Percentiles rank a stretch among this genome's conserved stretches.
phyloP scores from a whole-genome alignment of 2,888 invertebrate genomes.

The Baronia brevicornis region DNA sequence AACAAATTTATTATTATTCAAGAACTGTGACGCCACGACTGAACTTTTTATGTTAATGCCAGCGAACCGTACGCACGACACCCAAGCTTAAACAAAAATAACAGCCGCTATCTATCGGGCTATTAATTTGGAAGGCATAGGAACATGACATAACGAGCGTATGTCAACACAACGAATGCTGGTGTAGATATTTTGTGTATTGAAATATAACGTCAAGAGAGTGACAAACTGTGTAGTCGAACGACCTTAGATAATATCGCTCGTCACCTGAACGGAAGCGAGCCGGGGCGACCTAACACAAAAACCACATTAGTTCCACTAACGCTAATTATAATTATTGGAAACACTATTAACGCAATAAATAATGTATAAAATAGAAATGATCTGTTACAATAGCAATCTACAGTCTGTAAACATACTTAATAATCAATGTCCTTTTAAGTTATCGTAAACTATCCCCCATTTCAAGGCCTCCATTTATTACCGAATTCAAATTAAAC shows the following conservation, averaged over 20 bases:
- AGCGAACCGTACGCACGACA: constrained; percentile 34
- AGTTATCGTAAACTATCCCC: no score
- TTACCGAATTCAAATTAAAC: no score
- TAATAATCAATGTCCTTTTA: not conserved
- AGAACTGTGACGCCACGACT: constrained; percentile 26
- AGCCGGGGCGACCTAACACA: constrained; percentile 45
- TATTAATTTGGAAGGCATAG: constrained; percentile 41
- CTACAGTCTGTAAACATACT: not conserved
- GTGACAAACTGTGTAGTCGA: constrained; percentile 50
- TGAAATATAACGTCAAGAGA: constrained; percentile 30
- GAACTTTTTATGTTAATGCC: constrained; percentile 38
- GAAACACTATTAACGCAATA: constrained; percentile 20
- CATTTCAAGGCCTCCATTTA: no score
- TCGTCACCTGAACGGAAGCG: constrained; percentile 71
- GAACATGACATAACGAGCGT: constrained; percentile 28
- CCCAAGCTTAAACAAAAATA: constrained; percentile 34
- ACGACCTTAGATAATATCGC: constrained; percentile 48
- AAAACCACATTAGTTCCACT: constrained; percentile 63
- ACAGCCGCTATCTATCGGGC: constrained; percentile 35
- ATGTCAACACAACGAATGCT: constrained; percentile 23
- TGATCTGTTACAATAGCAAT: not conserved
- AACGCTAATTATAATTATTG: constrained; percentile 28
- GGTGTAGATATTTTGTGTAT: constrained; percentile 21
- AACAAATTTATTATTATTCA: constrained; percentile 35
- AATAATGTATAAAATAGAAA: constrained; percentile 11